Conservation (phyloP, 2,888 invertebrate species). For the Branchellion lobata region DNA sequence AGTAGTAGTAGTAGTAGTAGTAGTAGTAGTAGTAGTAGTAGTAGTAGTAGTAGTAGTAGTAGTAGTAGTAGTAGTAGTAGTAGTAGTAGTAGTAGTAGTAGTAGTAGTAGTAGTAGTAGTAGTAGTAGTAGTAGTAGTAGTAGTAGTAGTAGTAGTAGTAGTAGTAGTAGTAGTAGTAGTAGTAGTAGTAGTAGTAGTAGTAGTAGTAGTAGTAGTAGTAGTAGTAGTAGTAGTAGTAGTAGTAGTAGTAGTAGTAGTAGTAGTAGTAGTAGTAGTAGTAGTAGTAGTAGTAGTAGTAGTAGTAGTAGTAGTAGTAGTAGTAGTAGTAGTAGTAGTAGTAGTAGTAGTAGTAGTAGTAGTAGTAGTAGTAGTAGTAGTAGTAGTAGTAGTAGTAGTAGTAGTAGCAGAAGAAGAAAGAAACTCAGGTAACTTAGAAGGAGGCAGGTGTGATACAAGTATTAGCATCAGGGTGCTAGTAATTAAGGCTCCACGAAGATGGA, state of each 20-base stretch:
- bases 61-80: too few relatives aligned
- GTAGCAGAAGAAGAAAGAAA: not conserved
- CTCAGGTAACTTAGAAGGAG: too few relatives aligned
- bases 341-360: not conserved
- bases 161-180: not conserved
- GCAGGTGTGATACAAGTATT: too few relatives aligned
- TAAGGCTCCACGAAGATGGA: too few relatives aligned
- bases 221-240: not conserved
- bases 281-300: slow-evolving; percentile 3
- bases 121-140: too few relatives aligned
- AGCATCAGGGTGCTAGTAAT: too few relatives aligned
- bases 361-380: not conserved
- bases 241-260: not conserved
- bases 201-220: not conserved
- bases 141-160: not conserved
- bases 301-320: slow-evolving; percentile 7
- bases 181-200: not conserved
- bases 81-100: too few relatives aligned
- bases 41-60: too few relatives aligned
- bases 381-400: slow-evolving; percentile 7
- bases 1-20: too few relatives aligned
- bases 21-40: too few relatives aligned
- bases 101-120: too few relatives aligned
- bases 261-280: slow-evolving; percentile 3
- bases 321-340: not conserved